phyloP scores from a whole-genome alignment of 1,140 invertebrate species.

The Monochamus saltuarius region DNA sequence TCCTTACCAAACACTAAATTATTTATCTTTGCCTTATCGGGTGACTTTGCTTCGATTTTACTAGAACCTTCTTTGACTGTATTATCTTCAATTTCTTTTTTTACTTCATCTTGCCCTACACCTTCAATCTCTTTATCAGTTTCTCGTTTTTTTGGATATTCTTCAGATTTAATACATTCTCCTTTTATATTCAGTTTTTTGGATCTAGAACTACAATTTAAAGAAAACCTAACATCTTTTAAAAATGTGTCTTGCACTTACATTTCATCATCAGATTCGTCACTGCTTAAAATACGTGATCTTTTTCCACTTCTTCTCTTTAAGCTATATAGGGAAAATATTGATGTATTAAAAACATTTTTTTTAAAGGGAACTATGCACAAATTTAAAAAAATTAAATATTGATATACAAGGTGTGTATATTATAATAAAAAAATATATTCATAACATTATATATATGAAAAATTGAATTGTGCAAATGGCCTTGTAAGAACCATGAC shows the following conservation, averaged over 20 bases:
- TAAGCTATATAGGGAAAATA: not conserved
- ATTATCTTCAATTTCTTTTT: not conserved
- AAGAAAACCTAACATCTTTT: not conserved
- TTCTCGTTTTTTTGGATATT: not conserved
- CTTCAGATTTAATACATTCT: conserved; percentile 8
- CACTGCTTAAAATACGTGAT: conserved; percentile 15
- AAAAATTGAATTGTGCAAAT: no score
- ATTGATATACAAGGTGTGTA: no score
- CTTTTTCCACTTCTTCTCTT: conserved; percentile 15
- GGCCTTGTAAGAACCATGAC: no score
- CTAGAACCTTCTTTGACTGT: not conserved
- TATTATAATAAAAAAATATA: no score
- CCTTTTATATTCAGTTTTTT: conserved; percentile 29
- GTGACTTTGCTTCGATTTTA: not conserved
- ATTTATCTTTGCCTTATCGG: not conserved
- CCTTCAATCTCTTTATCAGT: not conserved
- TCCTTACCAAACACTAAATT: not conserved
- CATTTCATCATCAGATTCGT: conserved; percentile 19
- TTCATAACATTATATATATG: no score
- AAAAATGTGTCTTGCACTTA: conserved; percentile 15
- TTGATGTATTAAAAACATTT: not conserved
- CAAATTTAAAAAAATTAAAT: no score
- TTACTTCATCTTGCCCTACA: not conserved
- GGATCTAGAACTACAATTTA: conserved; percentile 10
- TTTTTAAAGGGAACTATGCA: no score